Evolutionary conservation across 2,888 invertebrate genomes (phyloP), one percentile per base, ranked within the genome.

Genomic region (Thereva unica): DNA sequence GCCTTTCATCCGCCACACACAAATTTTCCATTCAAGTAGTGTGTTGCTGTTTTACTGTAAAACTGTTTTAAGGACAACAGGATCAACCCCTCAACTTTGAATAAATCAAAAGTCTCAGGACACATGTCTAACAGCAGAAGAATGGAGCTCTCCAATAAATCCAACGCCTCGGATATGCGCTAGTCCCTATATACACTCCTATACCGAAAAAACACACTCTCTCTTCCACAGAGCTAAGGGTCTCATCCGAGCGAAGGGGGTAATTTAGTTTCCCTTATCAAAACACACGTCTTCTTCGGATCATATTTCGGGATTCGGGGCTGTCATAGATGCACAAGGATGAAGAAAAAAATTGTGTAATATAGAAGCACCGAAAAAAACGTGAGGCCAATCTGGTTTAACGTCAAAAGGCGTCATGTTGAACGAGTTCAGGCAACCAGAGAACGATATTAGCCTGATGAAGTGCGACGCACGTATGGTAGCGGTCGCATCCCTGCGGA

Each of bases 191-290:
- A 23, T 23, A 23, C 2, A 23, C 23, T 23, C 23, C 1, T 2
- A 23, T 23, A 23, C 23, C 1, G 2, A 23, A 23, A 23, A 23
- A 23, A 23, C 23, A 23, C 23, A 23, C 23, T 23, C 23, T 23
- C 23, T 23, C 23, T 23, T 23, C 23, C 1, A 23, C 23, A 23
- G 35, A 10, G 56, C 37, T 38, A 37, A 49, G 56, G 44, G 41
- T 53, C 42, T 47, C 49, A 35, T 65, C 47, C 50, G 50, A 65
- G 23, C 23, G 23, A 23, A 65, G 65, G 65, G 65, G 65, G 56
- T 65, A 65, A 65, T 65, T 65, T 65, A 56, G 56, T 23, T 56
- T 56, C 65, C 64, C 65, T 65, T 65, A 65, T 65, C 56, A 65
- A 64, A 54, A 65, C 56, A 23, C 49, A 40, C 50, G 55, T 37